Conservation (phyloP, 2,888 invertebrate genomes). For the Orthosia incerta region DNA sequence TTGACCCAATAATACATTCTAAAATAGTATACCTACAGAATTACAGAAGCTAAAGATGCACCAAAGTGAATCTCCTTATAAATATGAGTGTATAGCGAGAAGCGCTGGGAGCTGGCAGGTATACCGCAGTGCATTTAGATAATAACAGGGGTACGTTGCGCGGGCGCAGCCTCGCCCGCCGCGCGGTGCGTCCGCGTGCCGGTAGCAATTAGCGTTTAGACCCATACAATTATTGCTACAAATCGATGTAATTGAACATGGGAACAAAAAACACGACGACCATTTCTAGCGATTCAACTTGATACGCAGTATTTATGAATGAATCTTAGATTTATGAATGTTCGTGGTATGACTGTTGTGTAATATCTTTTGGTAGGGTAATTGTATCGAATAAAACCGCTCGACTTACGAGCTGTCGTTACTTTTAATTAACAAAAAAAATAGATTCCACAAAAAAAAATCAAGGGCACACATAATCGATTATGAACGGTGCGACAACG, state of each 20-base stretch:
- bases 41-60: conserved; percentile 26
- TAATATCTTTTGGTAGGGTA: not conserved
- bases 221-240: conserved; percentile 77
- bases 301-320: conserved; percentile 42
- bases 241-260: conserved; percentile 69
- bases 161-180: conserved; percentile 66
- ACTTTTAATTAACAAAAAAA: conserved; percentile 26
- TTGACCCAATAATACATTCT: not conserved
- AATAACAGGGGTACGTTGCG: conserved; percentile 77
- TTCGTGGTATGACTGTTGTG: too few relatives aligned
- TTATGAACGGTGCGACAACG: conserved; percentile 83
- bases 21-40: not conserved
- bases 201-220: conserved; percentile 84
- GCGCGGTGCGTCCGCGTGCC: conserved; percentile 72
- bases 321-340: conserved; percentile 27
- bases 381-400: not conserved
- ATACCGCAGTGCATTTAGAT: conserved; percentile 75
- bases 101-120: conserved; percentile 70
- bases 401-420: not conserved
- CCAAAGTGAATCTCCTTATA: conserved; percentile 38
- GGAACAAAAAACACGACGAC: conserved; percentile 59
- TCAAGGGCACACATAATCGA: conserved; percentile 86
- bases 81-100: conserved; percentile 55
- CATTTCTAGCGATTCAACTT: conserved; percentile 50
- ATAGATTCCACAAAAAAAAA: conserved; percentile 67